Evolutionary conservation across 2,888 invertebrate species (phyloP), one percentile per base, ranked within the genome.

Genomic region (Hydroisotoma schaefferi): DNA sequence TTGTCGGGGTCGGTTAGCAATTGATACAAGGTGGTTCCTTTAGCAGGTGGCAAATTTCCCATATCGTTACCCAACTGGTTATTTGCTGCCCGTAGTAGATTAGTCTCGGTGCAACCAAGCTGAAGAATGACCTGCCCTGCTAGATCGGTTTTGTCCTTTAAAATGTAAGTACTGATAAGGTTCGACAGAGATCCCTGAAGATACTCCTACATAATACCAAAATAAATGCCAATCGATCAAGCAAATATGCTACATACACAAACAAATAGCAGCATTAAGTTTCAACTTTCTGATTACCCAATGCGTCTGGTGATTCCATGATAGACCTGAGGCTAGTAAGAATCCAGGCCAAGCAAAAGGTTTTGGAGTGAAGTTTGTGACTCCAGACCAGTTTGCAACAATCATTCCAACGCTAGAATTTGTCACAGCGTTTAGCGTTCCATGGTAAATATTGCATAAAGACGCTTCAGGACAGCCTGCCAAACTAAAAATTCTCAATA

Each of bases 401-500:
- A 83, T 76, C 54, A 82, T 75, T 8, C 82, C 82, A 28, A 81
- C 75, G 2, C 78, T 74, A 73, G 80, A 75, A 62, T 81, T 79
- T 10, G 78, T 77, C 1, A 77, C 73, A 3, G 81, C 81, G 59
- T 80, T 78, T 69, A 80, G 78, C 43, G 81, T 77, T 5, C 82
- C 82, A 70, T 80, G 79, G 70, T 78, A 80, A 44, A 83, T 80
- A 73, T 83, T 83, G 20, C 79, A 80, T 12, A 81, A 76, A 6
- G 83, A 80, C 18, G 82, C 83, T 60, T 83, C 83, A 1, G 83
- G 83, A 75, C 82, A 82, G 8, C 83, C 83, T 6, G 82, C 80
- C 51, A 83, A 74, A 72, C 82, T 79, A 70, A 15, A 73, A 65
- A 53, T n/a, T n/a, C n/a, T n/a, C n/a, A n/a, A n/a, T n/a, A n/a